phyloP scores from a whole-genome alignment of 2,888 invertebrate species.

The Notodonta ziczac region DNA sequence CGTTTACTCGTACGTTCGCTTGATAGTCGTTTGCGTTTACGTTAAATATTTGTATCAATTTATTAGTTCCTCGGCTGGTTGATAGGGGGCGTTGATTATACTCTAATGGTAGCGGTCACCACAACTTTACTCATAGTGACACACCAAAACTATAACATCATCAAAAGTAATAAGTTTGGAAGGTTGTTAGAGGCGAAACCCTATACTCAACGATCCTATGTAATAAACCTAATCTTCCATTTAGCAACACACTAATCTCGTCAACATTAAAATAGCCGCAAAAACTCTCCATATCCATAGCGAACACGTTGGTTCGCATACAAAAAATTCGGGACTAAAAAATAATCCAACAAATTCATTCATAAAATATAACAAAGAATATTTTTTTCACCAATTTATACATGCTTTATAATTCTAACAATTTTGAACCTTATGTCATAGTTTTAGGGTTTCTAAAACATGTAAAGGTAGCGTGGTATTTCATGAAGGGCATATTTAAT shows the following conservation, averaged over 20 bases:
- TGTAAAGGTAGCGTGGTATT: conserved; percentile 13
- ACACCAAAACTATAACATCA: too few species aligned
- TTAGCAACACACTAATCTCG: not conserved
- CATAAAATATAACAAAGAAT: conserved; percentile 26
- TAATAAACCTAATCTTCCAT: not conserved
- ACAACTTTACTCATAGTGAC: too few species aligned
- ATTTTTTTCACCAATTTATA: conserved; percentile 5
- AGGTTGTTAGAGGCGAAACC: too few species aligned
- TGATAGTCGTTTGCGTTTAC: too few species aligned
- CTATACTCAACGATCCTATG: too few species aligned
- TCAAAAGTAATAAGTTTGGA: too few species aligned
- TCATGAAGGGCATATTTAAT: conserved; percentile 26
- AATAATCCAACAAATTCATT: conserved; percentile 28
- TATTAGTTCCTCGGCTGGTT: too few species aligned
- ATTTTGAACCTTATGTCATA: conserved; percentile 6
- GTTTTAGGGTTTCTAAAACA: conserved; percentile 7
- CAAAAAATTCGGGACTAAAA: conserved; percentile 10
- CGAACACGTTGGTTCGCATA: conserved; percentile 4
- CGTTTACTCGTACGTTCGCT: too few species aligned
- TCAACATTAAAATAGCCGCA: not conserved
- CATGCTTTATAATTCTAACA: not conserved
- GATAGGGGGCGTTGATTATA: too few species aligned
- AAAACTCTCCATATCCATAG: not conserved
- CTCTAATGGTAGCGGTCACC: too few species aligned
- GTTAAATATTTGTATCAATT: too few species aligned